Evolutionary conservation across 2,113 vertebrate species (phyloP).

Genomic region (Opisthocomus hoazin): DNA sequence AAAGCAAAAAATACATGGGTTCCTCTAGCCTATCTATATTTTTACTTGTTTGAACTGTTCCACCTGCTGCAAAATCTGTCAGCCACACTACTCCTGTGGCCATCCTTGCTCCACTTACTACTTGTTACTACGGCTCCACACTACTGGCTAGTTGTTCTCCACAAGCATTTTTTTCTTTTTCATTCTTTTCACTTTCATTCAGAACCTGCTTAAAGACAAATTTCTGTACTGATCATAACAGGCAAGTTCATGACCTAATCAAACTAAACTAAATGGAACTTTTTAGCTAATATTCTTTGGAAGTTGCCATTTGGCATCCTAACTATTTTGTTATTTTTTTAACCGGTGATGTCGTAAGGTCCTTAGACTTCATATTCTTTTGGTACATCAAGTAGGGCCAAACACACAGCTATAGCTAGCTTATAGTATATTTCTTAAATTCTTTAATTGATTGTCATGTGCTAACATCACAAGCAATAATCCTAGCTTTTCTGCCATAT

Average conservation of each 20-base stretch:
- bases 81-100: neutral
- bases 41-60: neutral
- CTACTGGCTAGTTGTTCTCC: neutral
- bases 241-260: neutral
- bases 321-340: neutral
- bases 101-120: neutral
- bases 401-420: neutral
- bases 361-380: neutral
- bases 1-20: neutral
- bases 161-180: neutral
- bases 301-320: neutral
- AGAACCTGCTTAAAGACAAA: neutral
- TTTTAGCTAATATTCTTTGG: neutral
- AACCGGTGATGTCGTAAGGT: neutral
- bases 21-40: neutral
- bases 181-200: neutral
- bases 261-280: neutral
- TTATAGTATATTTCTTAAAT: neutral
- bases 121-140: neutral
- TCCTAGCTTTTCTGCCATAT: neutral
- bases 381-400: neutral
- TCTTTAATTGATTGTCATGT: neutral
- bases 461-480: neutral
- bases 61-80: neutral
- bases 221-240: neutral